phyloP scores from a whole-genome alignment of 1,140 invertebrate species.

The Argopecten irradians region DNA sequence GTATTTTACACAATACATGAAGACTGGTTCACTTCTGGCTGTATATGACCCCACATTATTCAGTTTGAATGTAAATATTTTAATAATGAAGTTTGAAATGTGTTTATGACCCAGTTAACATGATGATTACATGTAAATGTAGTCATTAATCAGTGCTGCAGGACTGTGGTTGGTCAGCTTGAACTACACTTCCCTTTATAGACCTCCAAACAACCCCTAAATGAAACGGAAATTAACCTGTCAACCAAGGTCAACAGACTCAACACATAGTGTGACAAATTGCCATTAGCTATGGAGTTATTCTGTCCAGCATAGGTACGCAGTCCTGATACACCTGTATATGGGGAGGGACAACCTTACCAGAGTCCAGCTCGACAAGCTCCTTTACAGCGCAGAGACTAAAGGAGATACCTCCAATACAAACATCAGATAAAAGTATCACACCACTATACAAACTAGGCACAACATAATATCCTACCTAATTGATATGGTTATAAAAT shows the following conservation, averaged over 20 bases:
- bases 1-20: too few relatives aligned
- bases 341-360: not conserved
- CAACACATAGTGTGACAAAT: not conserved
- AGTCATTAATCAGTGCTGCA: not conserved
- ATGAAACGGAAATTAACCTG: slow-evolving; percentile 1
- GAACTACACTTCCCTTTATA: not conserved
- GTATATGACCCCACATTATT: too few relatives aligned
- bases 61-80: not conserved
- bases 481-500: not conserved
- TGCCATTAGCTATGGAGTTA: not conserved
- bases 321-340: not conserved
- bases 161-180: not conserved
- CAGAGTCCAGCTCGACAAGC: not conserved
- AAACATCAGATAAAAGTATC: not conserved
- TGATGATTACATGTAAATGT: not conserved
- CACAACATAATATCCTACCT: not conserved
- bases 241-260: not conserved
- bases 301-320: not conserved
- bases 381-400: not conserved
- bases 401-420: not conserved
- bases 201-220: not conserved
- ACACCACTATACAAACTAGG: too few relatives aligned
- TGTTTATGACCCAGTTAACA: not conserved
- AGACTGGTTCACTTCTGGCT: too few relatives aligned
- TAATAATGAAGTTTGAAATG: not conserved